Conservation (phyloP, 2,113 vertebrate genomes). For the Syrmaticus mikado region DNA sequence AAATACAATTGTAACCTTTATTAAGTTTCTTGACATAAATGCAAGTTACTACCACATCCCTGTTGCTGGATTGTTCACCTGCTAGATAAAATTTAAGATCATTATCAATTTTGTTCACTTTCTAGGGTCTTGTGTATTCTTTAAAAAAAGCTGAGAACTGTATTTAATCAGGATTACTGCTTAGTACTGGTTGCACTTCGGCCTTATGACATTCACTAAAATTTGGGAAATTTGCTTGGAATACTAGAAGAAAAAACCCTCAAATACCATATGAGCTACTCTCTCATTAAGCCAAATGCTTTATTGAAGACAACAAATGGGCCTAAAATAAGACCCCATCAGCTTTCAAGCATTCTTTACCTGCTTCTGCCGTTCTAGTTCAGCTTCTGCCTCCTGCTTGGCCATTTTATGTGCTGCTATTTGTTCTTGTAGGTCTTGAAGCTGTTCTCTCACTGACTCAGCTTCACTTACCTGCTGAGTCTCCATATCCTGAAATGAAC, state of each 20-base stretch:
- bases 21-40: background rate
- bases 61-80: background rate
- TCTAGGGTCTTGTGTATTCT: background rate
- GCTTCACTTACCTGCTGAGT: conserved; percentile 88
- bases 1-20: background rate
- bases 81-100: background rate
- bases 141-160: background rate
- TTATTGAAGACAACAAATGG: background rate
- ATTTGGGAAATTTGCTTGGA: background rate
- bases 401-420: conserved; percentile 79
- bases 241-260: background rate
- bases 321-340: background rate
- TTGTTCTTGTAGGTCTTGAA: conserved; percentile 89
- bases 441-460: conserved; percentile 89
- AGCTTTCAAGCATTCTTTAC: conserved; percentile 64
- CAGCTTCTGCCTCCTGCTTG: conserved; percentile 90
- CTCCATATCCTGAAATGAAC: conserved; percentile 87
- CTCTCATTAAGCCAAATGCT: background rate
- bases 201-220: background rate
- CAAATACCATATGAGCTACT: background rate
- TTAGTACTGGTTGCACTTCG: background rate
- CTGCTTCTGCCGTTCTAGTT: conserved; percentile 93
- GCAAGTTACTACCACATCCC: background rate
- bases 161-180: background rate
- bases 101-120: background rate